Evolutionary conservation across 1,140 invertebrate genomes (phyloP).

Genomic region (Ooceraea biroi): DNA sequence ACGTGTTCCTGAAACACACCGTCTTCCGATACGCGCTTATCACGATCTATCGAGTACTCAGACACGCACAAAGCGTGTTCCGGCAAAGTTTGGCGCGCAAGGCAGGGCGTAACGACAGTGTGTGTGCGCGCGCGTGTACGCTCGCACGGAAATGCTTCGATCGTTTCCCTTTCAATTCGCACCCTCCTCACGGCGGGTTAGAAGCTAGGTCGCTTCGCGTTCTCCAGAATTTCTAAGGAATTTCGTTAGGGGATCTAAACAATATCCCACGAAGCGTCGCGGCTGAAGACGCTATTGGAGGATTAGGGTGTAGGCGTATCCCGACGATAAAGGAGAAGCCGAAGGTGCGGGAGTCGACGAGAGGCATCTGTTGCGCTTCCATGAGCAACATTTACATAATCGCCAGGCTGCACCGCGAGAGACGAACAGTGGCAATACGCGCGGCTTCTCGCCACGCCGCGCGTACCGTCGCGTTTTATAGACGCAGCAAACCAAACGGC

Average conservation of each 20-base stretch:
- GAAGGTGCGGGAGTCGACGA: conserved; percentile 66
- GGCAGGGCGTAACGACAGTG: neutral
- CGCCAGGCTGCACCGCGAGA: conserved; percentile 71
- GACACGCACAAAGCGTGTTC: conserved; percentile 10
- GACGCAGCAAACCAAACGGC: conserved; percentile 56
- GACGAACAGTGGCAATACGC: conserved; percentile 67
- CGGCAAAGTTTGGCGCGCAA: conserved; percentile 36
- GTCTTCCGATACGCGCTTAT: conserved; percentile 62
- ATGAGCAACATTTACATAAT: conserved; percentile 85
- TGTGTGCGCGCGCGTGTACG: neutral
- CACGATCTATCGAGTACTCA: conserved; percentile 52
- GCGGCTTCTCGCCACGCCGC: conserved; percentile 59
- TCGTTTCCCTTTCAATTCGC: conserved; percentile 71
- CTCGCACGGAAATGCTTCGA: conserved; percentile 10
- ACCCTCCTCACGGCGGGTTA: conserved; percentile 45
- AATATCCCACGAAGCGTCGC: conserved; percentile 77
- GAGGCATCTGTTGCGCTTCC: conserved; percentile 85
- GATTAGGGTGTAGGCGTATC: conserved; percentile 71
- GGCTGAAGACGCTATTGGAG: conserved; percentile 67
- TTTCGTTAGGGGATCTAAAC: conserved; percentile 81
- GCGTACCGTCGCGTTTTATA: conserved; percentile 39
- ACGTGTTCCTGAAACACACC: conserved; percentile 45
- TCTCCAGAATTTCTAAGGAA: conserved; percentile 82
- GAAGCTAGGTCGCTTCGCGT: conserved; percentile 9
- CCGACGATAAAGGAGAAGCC: conserved; percentile 52